phyloP scores from a whole-genome alignment of 2,888 invertebrate species.

The Mechanitis messenoides region DNA sequence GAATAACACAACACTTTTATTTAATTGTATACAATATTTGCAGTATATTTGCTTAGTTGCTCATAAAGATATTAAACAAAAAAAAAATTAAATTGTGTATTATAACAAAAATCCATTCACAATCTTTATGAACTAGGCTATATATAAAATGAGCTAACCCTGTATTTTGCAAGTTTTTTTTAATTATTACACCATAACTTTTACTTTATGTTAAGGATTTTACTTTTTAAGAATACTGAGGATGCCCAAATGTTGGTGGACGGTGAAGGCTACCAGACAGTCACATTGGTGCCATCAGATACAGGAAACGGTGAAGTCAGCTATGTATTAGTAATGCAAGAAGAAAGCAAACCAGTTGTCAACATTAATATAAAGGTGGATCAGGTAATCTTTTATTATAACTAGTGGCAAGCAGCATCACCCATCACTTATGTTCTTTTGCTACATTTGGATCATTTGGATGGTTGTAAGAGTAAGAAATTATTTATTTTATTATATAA shows the following conservation, averaged over 20 bases:
- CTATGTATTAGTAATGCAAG: conserved; percentile 91
- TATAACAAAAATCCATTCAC: no score
- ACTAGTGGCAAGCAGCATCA: not conserved
- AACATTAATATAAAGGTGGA: conserved; percentile 51
- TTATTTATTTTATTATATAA: not conserved
- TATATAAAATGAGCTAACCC: no score
- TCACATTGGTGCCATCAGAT: conserved; percentile 89
- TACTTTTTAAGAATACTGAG: conserved; percentile 20
- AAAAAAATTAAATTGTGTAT: no score
- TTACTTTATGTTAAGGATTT: no score
- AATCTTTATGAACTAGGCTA: no score
- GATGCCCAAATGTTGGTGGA: conserved; percentile 43
- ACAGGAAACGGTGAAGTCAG: conserved; percentile 86
- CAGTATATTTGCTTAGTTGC: no score
- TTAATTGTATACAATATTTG: no score
- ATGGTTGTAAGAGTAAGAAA: conserved; percentile 1
- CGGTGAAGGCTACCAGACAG: conserved; percentile 83
- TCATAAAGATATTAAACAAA: no score
- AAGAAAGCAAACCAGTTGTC: conserved; percentile 77
- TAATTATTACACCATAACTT: no score
- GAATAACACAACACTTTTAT: no score
- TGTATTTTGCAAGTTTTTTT: no score
- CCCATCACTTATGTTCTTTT: conserved; percentile 8
- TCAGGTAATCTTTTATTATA: conserved; percentile 45
- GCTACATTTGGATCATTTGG: not conserved